Evolutionary conservation across 2,888 invertebrate species (phyloP).

Genomic region (Anodontia alba): DNA sequence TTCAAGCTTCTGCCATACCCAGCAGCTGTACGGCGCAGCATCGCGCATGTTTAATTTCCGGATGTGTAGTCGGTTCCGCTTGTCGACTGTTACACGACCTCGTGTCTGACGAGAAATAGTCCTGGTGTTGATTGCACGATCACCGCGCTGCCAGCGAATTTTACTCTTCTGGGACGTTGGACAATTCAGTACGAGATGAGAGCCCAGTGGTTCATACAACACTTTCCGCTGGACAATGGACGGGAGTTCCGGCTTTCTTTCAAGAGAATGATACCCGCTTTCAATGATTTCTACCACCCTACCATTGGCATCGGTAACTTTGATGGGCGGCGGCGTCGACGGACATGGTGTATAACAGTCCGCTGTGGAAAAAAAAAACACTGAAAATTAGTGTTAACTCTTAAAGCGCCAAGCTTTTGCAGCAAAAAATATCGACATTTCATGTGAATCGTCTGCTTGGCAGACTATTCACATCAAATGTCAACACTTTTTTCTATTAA

Average conservation of each 20-base stretch:
- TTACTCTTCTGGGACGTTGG: conserved; percentile 60
- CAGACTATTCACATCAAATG: neutral
- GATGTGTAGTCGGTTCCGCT: conserved; percentile 88
- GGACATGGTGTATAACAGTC: conserved; percentile 72
- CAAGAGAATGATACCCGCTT: conserved; percentile 81
- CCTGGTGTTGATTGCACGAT: conserved; percentile 85
- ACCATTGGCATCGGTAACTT: conserved; percentile 86
- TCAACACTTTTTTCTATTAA: too few species aligned
- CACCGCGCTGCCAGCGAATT: conserved; percentile 79
- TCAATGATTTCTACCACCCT: conserved; percentile 86
- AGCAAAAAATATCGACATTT: too few species aligned
- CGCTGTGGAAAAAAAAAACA: conserved; percentile 33
- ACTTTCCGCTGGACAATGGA: conserved; percentile 73
- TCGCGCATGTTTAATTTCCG: conserved; percentile 86
- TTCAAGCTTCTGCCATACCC: conserved; percentile 87
- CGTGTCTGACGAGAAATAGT: conserved; percentile 86
- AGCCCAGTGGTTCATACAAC: conserved; percentile 70
- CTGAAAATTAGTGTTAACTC: too few species aligned
- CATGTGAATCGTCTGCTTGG: too few species aligned
- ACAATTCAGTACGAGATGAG: conserved; percentile 75
- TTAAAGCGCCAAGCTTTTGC: neutral
- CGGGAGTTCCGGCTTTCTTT: conserved; percentile 67
- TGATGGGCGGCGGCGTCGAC: conserved; percentile 72
- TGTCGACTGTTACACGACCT: conserved; percentile 87
- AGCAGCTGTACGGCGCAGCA: conserved; percentile 86